A percentile compares a stretch with the other conserved stretches of the same genome.
Conservation (phyloP, 2,888 invertebrate genomes). For the Morpho deidamia region DNA sequence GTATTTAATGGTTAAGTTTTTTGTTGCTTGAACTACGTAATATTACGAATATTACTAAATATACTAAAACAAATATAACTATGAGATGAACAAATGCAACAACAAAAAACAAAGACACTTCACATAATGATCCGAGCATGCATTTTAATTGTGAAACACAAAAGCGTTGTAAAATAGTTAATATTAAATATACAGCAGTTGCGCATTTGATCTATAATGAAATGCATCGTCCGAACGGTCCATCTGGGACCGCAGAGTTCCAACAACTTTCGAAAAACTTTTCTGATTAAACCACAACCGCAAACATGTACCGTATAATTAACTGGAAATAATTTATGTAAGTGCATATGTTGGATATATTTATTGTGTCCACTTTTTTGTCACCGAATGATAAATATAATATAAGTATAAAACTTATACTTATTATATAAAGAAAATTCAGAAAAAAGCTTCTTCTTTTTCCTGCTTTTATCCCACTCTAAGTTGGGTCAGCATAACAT, state of each 20-base stretch:
- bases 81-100: too few species aligned
- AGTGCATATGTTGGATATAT: background rate
- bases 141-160: background rate
- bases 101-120: background rate
- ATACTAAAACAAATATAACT: too few species aligned
- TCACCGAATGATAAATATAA: too few species aligned
- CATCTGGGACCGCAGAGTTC: slow-evolving; percentile 22
- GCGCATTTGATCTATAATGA: slow-evolving; percentile 18
- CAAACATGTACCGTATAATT: slow-evolving; percentile 32
- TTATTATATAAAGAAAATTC: too few species aligned
- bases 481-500: too few species aligned
- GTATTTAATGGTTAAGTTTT: too few species aligned
- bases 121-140: background rate
- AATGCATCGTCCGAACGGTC: slow-evolving; percentile 22
- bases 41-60: too few species aligned
- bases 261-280: slow-evolving; percentile 32
- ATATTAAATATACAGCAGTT: slow-evolving; percentile 9
- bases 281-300: slow-evolving; percentile 34
- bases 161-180: slow-evolving; percentile 3
- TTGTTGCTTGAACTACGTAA: too few species aligned
- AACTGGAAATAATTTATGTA: slow-evolving; percentile 21
- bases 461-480: too few species aligned
- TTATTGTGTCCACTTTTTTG: too few species aligned
- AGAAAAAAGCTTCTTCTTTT: background rate
- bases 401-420: too few species aligned